A percentile compares a stretch with the other conserved stretches of the same genome.
Conservation (phyloP, 35 echinoderm and acorn worm species). For the Hemicentrotus pulcherrimus region DNA sequence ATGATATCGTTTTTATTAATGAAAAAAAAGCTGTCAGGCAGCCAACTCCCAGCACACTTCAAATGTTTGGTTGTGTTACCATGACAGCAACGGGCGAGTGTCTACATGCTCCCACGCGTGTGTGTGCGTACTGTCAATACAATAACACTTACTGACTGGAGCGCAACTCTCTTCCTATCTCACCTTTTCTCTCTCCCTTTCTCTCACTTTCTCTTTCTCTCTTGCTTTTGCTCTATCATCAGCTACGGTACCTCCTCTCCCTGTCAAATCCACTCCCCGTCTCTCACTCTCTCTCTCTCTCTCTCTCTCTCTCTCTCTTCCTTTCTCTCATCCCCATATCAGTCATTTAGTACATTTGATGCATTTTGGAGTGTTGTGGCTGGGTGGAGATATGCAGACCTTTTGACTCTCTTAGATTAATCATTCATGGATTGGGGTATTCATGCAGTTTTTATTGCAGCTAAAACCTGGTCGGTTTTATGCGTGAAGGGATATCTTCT, state of each 20-base stretch:
- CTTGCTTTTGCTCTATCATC: neutral
- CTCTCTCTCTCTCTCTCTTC: neutral
- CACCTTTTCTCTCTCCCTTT: neutral
- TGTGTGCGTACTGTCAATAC: conserved; percentile 36
- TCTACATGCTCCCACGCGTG: neutral
- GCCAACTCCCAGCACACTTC: neutral
- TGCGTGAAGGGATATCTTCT: neutral
- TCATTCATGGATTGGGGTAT: neutral
- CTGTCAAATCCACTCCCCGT: neutral
- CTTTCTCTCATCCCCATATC: neutral
- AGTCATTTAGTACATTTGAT: neutral
- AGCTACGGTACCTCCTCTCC: neutral
- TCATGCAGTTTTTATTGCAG: neutral
- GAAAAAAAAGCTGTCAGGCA: conserved; percentile 23
- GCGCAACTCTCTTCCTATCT: neutral
- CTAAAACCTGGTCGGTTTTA: neutral
- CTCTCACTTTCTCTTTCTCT: neutral
- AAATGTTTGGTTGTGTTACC: conserved; percentile 43
- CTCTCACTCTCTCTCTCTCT: neutral
- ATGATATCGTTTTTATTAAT: conserved; percentile 23
- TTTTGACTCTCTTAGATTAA: neutral
- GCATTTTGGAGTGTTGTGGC: neutral
- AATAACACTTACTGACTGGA: conserved; percentile 25
- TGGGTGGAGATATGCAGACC: neutral
- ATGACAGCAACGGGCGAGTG: neutral